These are phyloP conservation scores for Drosophila pectinifera DNA, from an alignment of 1,140 invertebrate genomes.

Conservation along the genomic window DNA sequence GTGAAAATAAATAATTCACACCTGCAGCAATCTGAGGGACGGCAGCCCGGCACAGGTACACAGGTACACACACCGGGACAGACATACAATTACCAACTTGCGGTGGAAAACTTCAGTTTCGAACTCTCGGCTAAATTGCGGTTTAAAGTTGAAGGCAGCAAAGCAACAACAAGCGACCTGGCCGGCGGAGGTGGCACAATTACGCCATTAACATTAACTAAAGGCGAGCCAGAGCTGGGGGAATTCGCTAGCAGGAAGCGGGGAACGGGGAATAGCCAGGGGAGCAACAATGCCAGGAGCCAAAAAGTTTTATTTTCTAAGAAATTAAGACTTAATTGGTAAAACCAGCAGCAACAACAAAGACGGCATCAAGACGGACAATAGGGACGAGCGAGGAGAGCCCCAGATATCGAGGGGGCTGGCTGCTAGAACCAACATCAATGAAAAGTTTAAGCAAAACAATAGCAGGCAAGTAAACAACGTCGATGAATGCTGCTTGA, in stretches of 20 bases:
- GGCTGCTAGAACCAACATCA: constrained; percentile 73
- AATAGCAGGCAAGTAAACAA: constrained; percentile 77
- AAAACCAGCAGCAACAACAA: constrained; percentile 72
- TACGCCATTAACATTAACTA: constrained; percentile 62
- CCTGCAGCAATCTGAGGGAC: constrained; percentile 71
- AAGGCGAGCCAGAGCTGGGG: constrained; percentile 20
- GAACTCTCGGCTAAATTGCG: constrained; percentile 71
- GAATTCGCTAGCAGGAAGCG: constrained; percentile 37
- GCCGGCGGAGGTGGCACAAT: constrained; percentile 54
- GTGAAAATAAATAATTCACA: constrained; percentile 85
- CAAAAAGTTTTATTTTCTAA: constrained; percentile 84
- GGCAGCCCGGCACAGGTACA: constrained; percentile 13
- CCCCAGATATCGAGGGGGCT: constrained; percentile 46
- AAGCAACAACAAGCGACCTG: constrained; percentile 53
- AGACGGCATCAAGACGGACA: constrained; percentile 29
- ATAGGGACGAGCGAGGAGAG: constrained; percentile 55
- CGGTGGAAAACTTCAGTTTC: constrained; percentile 75
- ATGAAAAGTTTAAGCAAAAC: constrained; percentile 83
- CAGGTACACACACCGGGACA: constrained; percentile 33
- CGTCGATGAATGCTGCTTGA: constrained; percentile 76
- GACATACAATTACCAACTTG: constrained; percentile 70
- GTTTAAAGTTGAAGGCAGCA: constrained; percentile 70
- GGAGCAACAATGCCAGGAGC: constrained; percentile 68
- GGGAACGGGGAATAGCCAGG: neutral
- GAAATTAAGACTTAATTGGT: constrained; percentile 84